Base-by-base conservation (phyloP, 2,888 invertebrate species). In the Spisula solida region DNA sequence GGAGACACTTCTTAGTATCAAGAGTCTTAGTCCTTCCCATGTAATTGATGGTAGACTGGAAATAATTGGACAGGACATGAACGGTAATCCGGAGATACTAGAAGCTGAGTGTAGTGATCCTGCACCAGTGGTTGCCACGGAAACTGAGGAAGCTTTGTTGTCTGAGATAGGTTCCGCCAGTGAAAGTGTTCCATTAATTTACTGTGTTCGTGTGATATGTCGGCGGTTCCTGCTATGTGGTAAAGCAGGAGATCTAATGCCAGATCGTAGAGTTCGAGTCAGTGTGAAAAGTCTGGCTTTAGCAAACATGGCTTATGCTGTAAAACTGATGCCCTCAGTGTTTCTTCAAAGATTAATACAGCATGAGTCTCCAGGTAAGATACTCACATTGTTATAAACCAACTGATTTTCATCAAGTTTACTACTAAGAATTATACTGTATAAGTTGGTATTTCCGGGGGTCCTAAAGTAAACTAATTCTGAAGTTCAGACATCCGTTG, bases 201-300 rank as follows among this genome's bases (percentile, higher is more conserved):
- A 98, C 96, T 98, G 98, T 93, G 97, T 98, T 12, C 97, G 98
- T 92, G 97, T 98, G 88, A 96, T 99, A 6, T 97, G 97, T 25
- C 98, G 98, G 16, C 97, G 97, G 87, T 98, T 98, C 96, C 97
- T 99, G 41, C 96, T 98, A 48, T 97, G 97, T 20, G 98, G 98
- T 0, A 97, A 87, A 29, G 92, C 88, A 84, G 96, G 97, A 85
- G 95, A 95, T 20, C 92, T 96, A 75, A 97, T 98, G 81, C 97
- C 98, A 1, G 99, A 99, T 96, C 97, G 97, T 96, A 97, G 97
- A 34, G 98, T 98, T 56, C 97, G 99, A 56, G 98, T 99, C 51
- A 99, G 99, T 88, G 98, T 99, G 0, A 99, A 99, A 97, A 98
- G 98, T 12, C 97, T 99, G 60, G 98, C 99, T 0, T 96, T 99